Evolutionary conservation across 2,888 invertebrate genomes (phyloP), one percentile per base, ranked within the genome.

Genomic region (Phoenoteleia sp.): DNA sequence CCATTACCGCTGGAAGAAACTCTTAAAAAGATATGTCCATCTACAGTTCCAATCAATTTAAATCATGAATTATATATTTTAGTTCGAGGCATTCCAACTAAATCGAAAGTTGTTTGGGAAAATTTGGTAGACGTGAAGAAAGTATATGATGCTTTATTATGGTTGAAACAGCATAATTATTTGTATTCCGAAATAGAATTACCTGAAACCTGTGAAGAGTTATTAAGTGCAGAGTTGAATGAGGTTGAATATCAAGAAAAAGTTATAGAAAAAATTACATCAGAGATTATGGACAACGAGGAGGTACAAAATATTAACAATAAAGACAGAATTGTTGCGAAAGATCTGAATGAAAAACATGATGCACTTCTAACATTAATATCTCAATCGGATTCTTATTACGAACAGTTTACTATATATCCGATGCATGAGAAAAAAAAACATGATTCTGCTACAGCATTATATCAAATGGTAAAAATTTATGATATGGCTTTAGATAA

Each of bases 1-100:
- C n/a, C n/a, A n/a, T n/a, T n/a, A 7, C 91, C 92, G 1, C 15
- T 90, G 4, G 89, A 92, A 86, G 86, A 89, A 86, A 92, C 91
- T 1, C 62, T 91, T 11, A 87, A 88, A 84, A 92, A 91, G 85
- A 67, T 92, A 6, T 89, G 89, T 21, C 77, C 76, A 33, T 72
- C 88, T 6, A 86, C 84, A 15, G 84, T 89, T 7, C 86, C 92
- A 2, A 75, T 92, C 21, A 89, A 89, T 77, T 36, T 25, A n/a
- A 84, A 91, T 80, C 90, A 89, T 23, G 91, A 91, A 87, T 29
- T 91, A 2, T 90, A 87, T 77, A 90, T 92, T 56, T 58, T 91
- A n/a, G 89, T 92, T 1, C 88, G 91, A 54, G 84, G 91, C 33
- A 75, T 87, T 42, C 91, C 91, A 49, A 92, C 82, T 21, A 91